Evolutionary conservation across 2,113 vertebrate genomes (phyloP).

Genomic region (Rattus norvegicus): GRCr8 NC_086019.1:161440501-161441000

Average conservation of each 20-base stretch:
- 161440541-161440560: background rate
- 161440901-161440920: too few relatives aligned
- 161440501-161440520: background rate
- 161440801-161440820: background rate
- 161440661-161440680: background rate
- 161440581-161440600: background rate
- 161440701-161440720: background rate
- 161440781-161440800: background rate
- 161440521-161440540: background rate
- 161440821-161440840: background rate
- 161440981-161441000: background rate
- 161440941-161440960: background rate
- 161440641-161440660: background rate
- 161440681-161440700: background rate
- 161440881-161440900: background rate
- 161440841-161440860: background rate
- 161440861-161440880: too few relatives aligned
- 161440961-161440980: background rate
- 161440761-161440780: background rate
- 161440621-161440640: background rate
- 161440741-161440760: background rate
- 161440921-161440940: too few relatives aligned
- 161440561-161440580: constrained; percentile 1
- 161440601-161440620: background rate
- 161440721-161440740: too few relatives aligned